Percentiles rank a stretch among this genome's conserved stretches.
Evolutionary conservation across 2,888 invertebrate genomes (phyloP).

Genomic region (Spilarctia lutea): DNA sequence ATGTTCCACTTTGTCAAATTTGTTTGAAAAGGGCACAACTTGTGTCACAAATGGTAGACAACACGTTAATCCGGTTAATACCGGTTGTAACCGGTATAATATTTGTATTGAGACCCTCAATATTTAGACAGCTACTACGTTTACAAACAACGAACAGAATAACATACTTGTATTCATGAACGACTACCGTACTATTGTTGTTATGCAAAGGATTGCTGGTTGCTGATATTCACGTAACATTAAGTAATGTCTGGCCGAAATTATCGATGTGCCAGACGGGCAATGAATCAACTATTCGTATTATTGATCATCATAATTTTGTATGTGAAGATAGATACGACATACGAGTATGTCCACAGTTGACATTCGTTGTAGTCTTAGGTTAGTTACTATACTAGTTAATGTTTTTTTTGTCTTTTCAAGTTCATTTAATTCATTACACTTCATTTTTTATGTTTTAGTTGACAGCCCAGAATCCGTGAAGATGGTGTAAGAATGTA

Average conservation of each 20-base stretch:
- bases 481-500: too few species aligned
- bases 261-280: not conserved
- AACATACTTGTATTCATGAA: not conserved
- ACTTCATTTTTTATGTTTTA: not conserved
- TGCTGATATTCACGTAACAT: not conserved
- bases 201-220: not conserved
- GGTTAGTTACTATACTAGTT: not conserved
- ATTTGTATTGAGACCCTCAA: slow-evolving; percentile 6
- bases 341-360: not conserved
- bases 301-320: not conserved
- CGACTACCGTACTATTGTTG: not conserved
- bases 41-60: not conserved
- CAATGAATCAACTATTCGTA: not conserved
- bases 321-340: not conserved
- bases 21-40: too few species aligned
- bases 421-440: not conserved
- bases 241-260: not conserved
- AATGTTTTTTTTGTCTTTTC: not conserved
- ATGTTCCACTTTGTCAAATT: too few species aligned
- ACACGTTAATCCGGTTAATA: slow-evolving; percentile 2
- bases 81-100: slow-evolving; percentile 6
- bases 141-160: not conserved
- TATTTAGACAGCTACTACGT: not conserved
- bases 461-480: not conserved
- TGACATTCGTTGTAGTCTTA: not conserved